Conservation (phyloP, 2,888 invertebrate species). For the Melanostoma scalare region DNA sequence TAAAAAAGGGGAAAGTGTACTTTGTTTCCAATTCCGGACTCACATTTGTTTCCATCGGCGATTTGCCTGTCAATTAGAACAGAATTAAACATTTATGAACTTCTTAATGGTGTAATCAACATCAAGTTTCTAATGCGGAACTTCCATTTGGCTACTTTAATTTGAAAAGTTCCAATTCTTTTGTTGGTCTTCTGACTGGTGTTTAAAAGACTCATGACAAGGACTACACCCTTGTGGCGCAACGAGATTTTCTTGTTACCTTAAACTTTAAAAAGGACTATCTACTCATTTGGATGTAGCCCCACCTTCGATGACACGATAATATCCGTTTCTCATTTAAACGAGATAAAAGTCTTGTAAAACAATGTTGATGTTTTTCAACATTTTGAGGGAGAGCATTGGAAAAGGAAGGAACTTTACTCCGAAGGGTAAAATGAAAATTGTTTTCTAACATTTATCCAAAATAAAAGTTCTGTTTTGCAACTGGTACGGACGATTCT, state of each 20-base stretch:
- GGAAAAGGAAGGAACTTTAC: neutral
- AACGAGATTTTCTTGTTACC: constrained; percentile 24
- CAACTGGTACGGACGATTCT: constrained; percentile 32
- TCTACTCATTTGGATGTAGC: constrained; percentile 15
- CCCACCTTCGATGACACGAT: constrained; percentile 61
- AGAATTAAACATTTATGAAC: too few species aligned
- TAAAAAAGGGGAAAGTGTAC: too few species aligned
- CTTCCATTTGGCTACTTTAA: constrained; percentile 23
- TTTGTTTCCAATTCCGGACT: too few species aligned
- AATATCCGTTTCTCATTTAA: constrained; percentile 69
- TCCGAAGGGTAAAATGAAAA: constrained; percentile 26
- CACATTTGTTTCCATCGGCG: too few species aligned
- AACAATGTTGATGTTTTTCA: constrained; percentile 65
- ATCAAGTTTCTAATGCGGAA: too few species aligned
- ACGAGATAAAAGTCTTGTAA: constrained; percentile 66
- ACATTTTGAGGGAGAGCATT: neutral
- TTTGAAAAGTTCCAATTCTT: constrained; percentile 53
- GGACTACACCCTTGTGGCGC: constrained; percentile 41
- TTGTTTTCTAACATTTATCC: constrained; percentile 56
- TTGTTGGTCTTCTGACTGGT: constrained; percentile 5
- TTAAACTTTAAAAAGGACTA: neutral
- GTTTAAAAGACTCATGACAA: constrained; percentile 29
- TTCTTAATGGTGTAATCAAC: too few species aligned
- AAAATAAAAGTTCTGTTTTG: constrained; percentile 59
- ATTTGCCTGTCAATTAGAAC: too few species aligned